Conservation (phyloP, 1,140 invertebrate genomes). For the Neodiprion lecontei region DNA sequence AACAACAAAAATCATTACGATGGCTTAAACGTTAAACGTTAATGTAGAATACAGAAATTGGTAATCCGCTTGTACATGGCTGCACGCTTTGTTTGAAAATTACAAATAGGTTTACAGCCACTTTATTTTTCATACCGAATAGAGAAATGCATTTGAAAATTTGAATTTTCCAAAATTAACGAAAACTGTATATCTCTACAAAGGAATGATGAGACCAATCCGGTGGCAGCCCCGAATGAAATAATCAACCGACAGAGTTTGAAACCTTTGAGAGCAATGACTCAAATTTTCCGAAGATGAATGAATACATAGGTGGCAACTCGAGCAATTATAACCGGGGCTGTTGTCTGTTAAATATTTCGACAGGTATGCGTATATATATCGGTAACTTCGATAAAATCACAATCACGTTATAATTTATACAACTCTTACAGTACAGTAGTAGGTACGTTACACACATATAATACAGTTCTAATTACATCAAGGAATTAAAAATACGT, state of each 20-base stretch:
- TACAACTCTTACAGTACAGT: conserved; percentile 17
- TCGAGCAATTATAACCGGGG: not conserved
- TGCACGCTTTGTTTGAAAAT: too few relatives aligned
- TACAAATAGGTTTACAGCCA: too few relatives aligned
- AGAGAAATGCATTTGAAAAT: too few relatives aligned
- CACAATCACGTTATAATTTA: conserved; percentile 53
- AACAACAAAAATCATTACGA: not conserved
- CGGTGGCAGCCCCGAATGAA: too few relatives aligned
- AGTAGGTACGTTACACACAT: not conserved
- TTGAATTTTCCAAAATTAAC: too few relatives aligned
- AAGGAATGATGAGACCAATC: too few relatives aligned
- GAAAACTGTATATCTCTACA: too few relatives aligned
- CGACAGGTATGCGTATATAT: conserved; percentile 47
- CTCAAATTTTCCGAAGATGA: not conserved
- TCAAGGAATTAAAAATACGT: not conserved
- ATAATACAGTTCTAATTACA: conserved; percentile 1
- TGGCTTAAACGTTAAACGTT: conserved; percentile 35
- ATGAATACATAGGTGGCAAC: not conserved
- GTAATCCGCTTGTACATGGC: not conserved
- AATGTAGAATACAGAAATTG: not conserved
- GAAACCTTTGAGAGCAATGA: not conserved
- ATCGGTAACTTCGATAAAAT: conserved; percentile 61
- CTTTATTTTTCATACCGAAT: too few relatives aligned
- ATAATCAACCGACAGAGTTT: not conserved
- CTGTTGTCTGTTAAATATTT: conserved; percentile 3